Base-by-base conservation (phyloP, 2,797 vertebrate genomes). In the Arnoldichthys spilopterus region DNA sequence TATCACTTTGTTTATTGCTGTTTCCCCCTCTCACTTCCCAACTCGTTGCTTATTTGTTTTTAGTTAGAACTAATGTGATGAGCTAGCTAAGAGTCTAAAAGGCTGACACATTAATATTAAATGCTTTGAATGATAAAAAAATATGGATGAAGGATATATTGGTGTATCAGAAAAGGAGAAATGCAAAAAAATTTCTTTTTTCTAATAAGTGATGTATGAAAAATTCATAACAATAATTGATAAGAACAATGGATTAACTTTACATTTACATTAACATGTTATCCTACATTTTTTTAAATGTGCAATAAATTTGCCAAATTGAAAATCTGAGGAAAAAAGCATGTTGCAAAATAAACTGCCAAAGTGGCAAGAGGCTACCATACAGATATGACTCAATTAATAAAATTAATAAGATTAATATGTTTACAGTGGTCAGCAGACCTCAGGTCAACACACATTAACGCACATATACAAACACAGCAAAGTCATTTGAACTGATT, bases 311-410 rank as follows among this genome's bases (percentile, higher is more conserved):
- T n/a, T n/a, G n/a, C n/a, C n/a, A n/a, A n/a, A n/a, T n/a, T n/a
- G n/a, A n/a, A n/a, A n/a, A n/a, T n/a, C n/a, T n/a, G 20, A 66
- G 53, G 24, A 56, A 43, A 28, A 58, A 37, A 80, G 47, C 30
- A 66, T 68, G 47, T 34, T 7, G 26, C 30, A 64, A 43, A 69
- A 53, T 47, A 62, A 74, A 72, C 63, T 11, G 20, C 13, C 22
- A 54, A 32, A 11, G 24, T 45, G 56, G 47, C 43, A 32, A 30
- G 22, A 24, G 58, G 16, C 49, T 45, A 56, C 53, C 54, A 66
- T 67, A 51, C 47, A 73, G 58, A 72, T 20, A 59, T 70, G 62
- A 77, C 66, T 74, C 13, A 68, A 83, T 83, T 72, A n/a, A n/a
- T n/a, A n/a, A n/a, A n/a, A n/a, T n/a, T n/a, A n/a, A n/a, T n/a